Conservation (phyloP, 2,888 invertebrate species). For the Corbicula japonica region DNA sequence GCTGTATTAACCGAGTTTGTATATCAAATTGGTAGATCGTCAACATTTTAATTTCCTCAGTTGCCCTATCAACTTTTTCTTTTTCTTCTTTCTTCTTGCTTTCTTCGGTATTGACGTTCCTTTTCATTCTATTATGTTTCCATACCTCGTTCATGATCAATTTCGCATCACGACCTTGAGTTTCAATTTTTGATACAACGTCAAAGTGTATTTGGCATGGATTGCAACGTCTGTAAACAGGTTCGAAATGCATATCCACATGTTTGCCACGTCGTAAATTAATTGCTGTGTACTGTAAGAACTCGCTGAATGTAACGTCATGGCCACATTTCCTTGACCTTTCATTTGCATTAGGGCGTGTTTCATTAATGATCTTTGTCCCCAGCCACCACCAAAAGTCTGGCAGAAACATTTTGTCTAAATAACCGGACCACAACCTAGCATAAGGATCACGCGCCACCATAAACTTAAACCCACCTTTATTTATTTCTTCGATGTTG, state of each 20-base stretch:
- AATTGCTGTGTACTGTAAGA: constrained; percentile 46
- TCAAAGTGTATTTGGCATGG: constrained; percentile 68
- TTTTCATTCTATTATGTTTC: not conserved
- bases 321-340: constrained; percentile 61
- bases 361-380: constrained; percentile 32
- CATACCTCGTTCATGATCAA: constrained; percentile 53
- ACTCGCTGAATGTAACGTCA: constrained; percentile 72
- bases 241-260: constrained; percentile 68
- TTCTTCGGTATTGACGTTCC: not conserved
- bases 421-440: constrained; percentile 71
- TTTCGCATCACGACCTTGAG: constrained; percentile 63
- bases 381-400: constrained; percentile 70
- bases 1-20: constrained; percentile 8
- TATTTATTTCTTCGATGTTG: constrained; percentile 1
- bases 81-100: constrained; percentile 12
- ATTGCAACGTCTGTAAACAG: constrained; percentile 65
- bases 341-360: constrained; percentile 21
- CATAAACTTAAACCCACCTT: constrained; percentile 50
- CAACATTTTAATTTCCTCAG: constrained; percentile 57
- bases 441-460: constrained; percentile 72
- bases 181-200: constrained; percentile 66
- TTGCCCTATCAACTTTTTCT: constrained; percentile 18
- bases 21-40: constrained; percentile 60
- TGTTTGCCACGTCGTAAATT: constrained; percentile 8
- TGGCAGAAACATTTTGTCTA: constrained; percentile 74